A percentile compares a stretch with the other conserved stretches of the same genome.
Evolutionary conservation across 2,888 invertebrate genomes (phyloP).

Genomic region (Acleris emargana): DNA sequence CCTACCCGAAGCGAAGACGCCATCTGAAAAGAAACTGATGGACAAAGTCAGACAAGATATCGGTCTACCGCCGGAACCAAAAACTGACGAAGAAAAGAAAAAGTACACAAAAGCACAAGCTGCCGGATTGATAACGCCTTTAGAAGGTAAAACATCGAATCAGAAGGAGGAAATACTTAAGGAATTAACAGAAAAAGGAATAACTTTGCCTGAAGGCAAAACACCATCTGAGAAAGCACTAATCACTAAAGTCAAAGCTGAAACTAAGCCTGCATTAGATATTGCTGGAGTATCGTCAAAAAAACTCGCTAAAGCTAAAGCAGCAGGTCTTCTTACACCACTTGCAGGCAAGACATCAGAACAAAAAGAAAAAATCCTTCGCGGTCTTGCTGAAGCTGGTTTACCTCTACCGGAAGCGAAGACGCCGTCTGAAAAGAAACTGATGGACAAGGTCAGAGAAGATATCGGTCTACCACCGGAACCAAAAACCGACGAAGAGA

Average conservation of each 20-base stretch:
- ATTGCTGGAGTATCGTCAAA: not conserved
- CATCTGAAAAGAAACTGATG: not conserved
- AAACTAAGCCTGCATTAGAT: slow-evolving; percentile 5
- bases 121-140: not conserved
- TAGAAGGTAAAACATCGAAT: slow-evolving; percentile 24
- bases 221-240: slow-evolving; percentile 49
- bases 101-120: slow-evolving; percentile 32
- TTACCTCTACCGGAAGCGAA: not conserved
- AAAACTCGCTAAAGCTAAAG: not conserved
- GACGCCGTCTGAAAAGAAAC: not conserved
- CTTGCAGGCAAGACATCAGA: slow-evolving; percentile 30
- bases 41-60: slow-evolving; percentile 35
- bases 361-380: not conserved
- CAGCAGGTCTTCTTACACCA: not conserved
- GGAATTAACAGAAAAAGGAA: slow-evolving; percentile 45
- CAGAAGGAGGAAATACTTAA: slow-evolving; percentile 29
- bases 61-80: slow-evolving; percentile 41
- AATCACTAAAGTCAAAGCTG: slow-evolving; percentile 42
- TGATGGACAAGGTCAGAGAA: not conserved
- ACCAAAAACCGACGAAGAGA: not conserved
- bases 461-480: not conserved
- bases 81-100: slow-evolving; percentile 3
- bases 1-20: not conserved
- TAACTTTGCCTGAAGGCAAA: slow-evolving; percentile 51
- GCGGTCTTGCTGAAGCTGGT: not conserved